Evolutionary conservation across 2,113 vertebrate species (phyloP).

Genomic region (Calonectris borealis): DNA sequence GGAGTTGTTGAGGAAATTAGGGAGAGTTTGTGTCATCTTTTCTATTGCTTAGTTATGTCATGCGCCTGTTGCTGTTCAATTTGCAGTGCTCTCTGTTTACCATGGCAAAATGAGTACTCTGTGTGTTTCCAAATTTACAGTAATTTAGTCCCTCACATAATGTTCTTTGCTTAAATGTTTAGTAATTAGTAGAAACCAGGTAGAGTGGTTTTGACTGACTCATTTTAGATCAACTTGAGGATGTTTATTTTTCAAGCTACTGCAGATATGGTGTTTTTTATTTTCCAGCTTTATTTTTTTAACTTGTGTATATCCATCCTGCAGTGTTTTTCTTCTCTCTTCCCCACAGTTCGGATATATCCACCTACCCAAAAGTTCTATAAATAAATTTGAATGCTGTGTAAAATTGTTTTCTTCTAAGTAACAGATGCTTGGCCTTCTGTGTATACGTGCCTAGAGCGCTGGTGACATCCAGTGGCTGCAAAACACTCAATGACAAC

Average conservation of each 20-base stretch:
- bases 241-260: constrained; percentile 48
- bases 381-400: constrained; percentile 32
- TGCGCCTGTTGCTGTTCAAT: constrained; percentile 13
- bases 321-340: constrained; percentile 23
- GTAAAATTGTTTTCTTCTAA: constrained; percentile 42
- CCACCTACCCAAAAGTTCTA: constrained; percentile 48
- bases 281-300: constrained; percentile 45
- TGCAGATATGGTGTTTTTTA: background rate
- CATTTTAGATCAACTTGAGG: constrained; percentile 23
- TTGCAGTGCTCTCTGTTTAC: constrained; percentile 43
- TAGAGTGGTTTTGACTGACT: constrained; percentile 42
- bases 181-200: constrained; percentile 26
- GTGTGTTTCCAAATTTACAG: constrained; percentile 19
- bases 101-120: background rate
- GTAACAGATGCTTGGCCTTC: constrained; percentile 5
- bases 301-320: background rate
- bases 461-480: constrained; percentile 58
- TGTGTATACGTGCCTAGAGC: background rate
- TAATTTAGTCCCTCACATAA: constrained; percentile 34
- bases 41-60: background rate
- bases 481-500: background rate
- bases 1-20: background rate
- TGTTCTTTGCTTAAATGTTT: constrained; percentile 60
- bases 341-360: background rate
- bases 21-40: background rate